Conservation (phyloP, 2,888 invertebrate genomes). For the Apoda limacodes region DNA sequence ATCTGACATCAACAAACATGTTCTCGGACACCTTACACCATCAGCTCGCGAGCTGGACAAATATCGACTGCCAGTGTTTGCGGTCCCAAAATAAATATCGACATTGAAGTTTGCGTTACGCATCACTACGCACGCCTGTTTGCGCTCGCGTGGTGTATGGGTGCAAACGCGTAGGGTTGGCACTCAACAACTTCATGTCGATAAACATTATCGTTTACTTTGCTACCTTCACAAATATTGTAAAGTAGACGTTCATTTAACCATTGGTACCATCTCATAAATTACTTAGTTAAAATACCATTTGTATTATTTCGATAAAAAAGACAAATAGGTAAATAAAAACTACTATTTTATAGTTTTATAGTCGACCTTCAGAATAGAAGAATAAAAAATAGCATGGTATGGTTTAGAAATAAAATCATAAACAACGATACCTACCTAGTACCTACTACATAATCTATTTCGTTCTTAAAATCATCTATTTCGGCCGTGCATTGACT, state of each 20-base stretch:
- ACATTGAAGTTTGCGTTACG: constrained; percentile 59
- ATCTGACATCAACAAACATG: constrained; percentile 43
- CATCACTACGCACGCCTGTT: constrained; percentile 61
- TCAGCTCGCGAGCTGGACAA: constrained; percentile 59
- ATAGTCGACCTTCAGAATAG: no score
- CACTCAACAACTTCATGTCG: constrained; percentile 53
- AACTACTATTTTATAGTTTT: no score
- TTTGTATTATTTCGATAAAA: no score
- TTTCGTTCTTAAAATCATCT: no score
- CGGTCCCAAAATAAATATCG: constrained; percentile 58
- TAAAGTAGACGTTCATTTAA: constrained; percentile 34
- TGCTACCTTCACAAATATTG: constrained; percentile 50
- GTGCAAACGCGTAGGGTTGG: constrained; percentile 58
- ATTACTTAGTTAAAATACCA: no score
- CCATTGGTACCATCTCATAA: no score
- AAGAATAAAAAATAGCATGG: no score
- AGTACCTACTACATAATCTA: no score
- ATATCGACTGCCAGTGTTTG: constrained; percentile 61
- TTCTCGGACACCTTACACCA: constrained; percentile 45
- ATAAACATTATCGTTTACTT: constrained; percentile 57
- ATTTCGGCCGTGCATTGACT: no score
- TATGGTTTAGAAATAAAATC: no score
- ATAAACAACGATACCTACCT: no score
- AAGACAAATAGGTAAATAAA: no score
- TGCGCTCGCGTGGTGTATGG: constrained; percentile 45